These are phyloP conservation scores for Eupeodes latifasciatus DNA, from an alignment of 2,888 invertebrate genomes.

Conservation along the genomic window DNA sequence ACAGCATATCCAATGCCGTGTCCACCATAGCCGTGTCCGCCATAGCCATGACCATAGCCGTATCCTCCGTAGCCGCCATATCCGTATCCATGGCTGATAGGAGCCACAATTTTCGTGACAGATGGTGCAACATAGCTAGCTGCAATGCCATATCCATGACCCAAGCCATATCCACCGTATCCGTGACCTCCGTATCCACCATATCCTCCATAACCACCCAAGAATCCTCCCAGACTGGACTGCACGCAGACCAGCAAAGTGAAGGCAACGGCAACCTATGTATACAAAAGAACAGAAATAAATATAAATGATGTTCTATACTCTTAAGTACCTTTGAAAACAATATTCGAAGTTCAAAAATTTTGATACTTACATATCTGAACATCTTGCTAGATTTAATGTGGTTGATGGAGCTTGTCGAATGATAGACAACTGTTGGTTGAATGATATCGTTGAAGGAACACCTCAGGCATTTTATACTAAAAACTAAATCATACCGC, in stretches of 20 bases:
- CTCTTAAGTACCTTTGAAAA: background rate
- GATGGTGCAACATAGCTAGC: constrained; percentile 77
- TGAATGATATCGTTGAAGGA: constrained; percentile 67
- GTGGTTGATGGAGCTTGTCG: constrained; percentile 52
- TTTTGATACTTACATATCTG: constrained; percentile 77
- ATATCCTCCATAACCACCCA: constrained; percentile 77
- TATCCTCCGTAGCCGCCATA: constrained; percentile 26
- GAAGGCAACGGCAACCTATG: constrained; percentile 78
- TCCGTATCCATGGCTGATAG: constrained; percentile 63
- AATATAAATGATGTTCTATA: background rate
- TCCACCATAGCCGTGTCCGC: constrained; percentile 79
- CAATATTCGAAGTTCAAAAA: no score
- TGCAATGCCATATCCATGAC: constrained; percentile 74
- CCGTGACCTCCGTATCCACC: constrained; percentile 61
- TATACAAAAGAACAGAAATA: background rate
- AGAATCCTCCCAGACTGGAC: constrained; percentile 76
- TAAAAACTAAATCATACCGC: constrained; percentile 38
- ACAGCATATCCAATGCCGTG: constrained; percentile 78
- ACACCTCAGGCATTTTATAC: constrained; percentile 58
- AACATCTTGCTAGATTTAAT: constrained; percentile 75
- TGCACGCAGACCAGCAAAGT: constrained; percentile 79
- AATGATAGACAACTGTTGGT: constrained; percentile 65
- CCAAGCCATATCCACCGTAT: constrained; percentile 75
- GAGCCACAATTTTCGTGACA: constrained; percentile 73
- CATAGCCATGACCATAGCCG: constrained; percentile 63